Evolutionary conservation across 92 coral and sea anemone species (phyloP), one percentile per base, ranked within the genome.

Genomic region (Actinostola sp.): DNA sequence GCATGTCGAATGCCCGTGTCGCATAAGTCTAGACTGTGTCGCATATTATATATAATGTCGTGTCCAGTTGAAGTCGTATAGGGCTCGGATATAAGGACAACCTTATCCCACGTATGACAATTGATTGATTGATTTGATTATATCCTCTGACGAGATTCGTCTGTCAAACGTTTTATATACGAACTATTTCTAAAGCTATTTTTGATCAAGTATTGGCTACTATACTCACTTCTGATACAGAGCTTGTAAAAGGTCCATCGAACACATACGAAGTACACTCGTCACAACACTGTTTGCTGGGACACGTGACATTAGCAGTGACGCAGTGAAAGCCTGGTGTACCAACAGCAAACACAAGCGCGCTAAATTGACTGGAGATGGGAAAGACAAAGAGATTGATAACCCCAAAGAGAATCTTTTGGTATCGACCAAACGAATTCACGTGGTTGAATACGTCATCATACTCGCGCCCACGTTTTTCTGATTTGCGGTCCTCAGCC

Each of bases 231-330:
- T 80, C 80, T 27, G 80, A 63, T 30, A 80, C 80, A 20, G 68
- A 49, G 42, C 80, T 80, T 23, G 32, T 38, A 44, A 72, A 71
- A 14, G 85, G 85, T 11, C 85, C 85, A 32, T 72, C 79, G 64
- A 80, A 80, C 67, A 1, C 61, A 12, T 80, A 80, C 13, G 73
- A 34, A 26, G 49, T 32, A 55, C 85, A 80, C 20, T 23, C 62
- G 71, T 53, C 80, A 80, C 85, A 80, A 20, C 85, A 80, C 48
- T 80, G 66, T 42, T 42, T 80, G 21, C 13, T 20, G 2, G 62
- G 67, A 31, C 85, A 80, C 61, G 85, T 80, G 80, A 80, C 80
- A 72, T 80, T 80, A 16, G 63, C 61, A 50, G 85, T 80, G 48
- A 72, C 79, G 21, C 85, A 81, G 32, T 81, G 86, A 49, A 81